Conservation (phyloP, 2,888 invertebrate species). For the Cheiracanthium punctorium region DNA sequence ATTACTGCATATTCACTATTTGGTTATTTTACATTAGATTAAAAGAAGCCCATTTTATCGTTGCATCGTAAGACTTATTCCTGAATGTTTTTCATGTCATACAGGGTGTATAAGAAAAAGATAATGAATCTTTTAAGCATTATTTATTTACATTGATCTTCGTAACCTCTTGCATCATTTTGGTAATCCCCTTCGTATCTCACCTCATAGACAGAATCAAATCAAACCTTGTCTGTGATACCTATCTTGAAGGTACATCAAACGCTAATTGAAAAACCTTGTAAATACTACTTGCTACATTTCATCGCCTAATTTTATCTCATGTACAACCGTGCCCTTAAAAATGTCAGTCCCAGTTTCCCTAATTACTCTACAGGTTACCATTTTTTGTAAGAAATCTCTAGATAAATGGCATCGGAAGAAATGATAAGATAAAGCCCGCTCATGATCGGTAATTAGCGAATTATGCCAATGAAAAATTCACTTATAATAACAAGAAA, state of each 20-base stretch:
- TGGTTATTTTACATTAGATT: too few relatives aligned
- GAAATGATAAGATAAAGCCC: conserved; percentile 28
- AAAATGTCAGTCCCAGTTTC: conserved; percentile 40
- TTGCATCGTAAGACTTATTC: too few relatives aligned
- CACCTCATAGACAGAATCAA: too few relatives aligned
- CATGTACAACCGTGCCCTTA: conserved; percentile 49
- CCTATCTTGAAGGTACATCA: not conserved
- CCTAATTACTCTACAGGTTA: conserved; percentile 27
- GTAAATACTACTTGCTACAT: not conserved
- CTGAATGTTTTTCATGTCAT: too few relatives aligned
- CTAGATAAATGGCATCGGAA: conserved; percentile 6
- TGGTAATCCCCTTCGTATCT: too few relatives aligned
- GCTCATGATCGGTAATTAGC: conserved; percentile 36
- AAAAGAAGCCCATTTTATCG: too few relatives aligned
- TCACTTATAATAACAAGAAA: conserved; percentile 48
- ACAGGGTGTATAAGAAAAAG: too few relatives aligned
- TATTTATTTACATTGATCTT: too few relatives aligned
- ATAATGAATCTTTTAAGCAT: too few relatives aligned
- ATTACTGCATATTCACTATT: too few relatives aligned
- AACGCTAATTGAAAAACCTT: conserved; percentile 5
- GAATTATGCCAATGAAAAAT: conserved; percentile 67
- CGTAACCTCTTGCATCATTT: too few relatives aligned
- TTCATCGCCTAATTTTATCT: not conserved
- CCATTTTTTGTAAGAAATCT: not conserved
- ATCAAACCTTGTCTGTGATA: not conserved